These are phyloP conservation scores for Perdix hodgsoniae DNA, from an alignment of 2,797 vertebrate genomes.

Conservation along the genomic window DNA sequence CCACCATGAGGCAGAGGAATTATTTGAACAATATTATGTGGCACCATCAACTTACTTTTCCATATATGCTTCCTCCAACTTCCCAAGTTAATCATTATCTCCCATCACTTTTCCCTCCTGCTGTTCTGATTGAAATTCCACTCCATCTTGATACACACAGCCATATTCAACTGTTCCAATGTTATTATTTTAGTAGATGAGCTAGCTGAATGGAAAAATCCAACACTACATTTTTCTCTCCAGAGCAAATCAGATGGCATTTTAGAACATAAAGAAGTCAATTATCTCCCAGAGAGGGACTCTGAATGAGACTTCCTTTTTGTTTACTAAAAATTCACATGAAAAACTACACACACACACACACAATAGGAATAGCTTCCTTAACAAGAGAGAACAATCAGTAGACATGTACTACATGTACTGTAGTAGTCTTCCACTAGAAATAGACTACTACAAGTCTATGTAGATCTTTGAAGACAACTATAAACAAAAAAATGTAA, in stretches of 20 bases:
- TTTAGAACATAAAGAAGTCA: background rate
- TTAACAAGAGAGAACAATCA: background rate
- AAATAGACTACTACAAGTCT: too few species aligned
- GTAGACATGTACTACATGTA: background rate
- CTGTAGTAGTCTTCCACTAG: too few species aligned
- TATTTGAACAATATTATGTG: background rate
- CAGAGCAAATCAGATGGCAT: background rate
- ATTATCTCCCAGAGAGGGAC: background rate
- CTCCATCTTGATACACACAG: background rate
- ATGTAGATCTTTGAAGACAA: background rate
- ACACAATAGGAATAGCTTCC: background rate
- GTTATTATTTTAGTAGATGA: background rate
- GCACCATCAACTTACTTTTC: background rate
- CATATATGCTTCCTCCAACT: background rate
- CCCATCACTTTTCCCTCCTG: background rate
- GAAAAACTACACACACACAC: background rate
- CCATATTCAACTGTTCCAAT: background rate
- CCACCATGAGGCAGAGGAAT: background rate
- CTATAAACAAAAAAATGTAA: accelerated
- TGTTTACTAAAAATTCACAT: background rate
- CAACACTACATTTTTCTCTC: background rate
- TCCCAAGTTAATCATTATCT: background rate
- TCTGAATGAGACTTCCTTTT: background rate
- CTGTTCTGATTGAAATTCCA: conserved; percentile 21
- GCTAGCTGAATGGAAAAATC: conserved; percentile 12